Base-by-base conservation (phyloP, 2,888 invertebrate species). In the Rhimphoctona megacephalus region DNA sequence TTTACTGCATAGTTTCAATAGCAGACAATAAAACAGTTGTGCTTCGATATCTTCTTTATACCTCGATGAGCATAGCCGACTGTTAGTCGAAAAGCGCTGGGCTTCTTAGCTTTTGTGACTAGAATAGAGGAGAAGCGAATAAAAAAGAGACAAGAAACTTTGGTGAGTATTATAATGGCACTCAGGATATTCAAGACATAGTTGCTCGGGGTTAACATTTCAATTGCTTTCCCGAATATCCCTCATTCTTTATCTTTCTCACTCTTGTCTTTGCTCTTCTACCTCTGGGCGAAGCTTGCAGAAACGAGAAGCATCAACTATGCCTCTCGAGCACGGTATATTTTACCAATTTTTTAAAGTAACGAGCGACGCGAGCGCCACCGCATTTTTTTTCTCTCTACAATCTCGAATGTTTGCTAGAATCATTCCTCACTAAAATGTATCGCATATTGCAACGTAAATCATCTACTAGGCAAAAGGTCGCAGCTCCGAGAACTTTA, bases 321-420 rank as follows among this genome's bases (percentile, higher is more conserved):
- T 33, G 61, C 25, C 46, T 74, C 79, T 49, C 54, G 19, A 19
- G 43, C 74, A 25, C 52, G 17, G 61, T 57, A 25, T 79, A 74
- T 82, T 74, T 84, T 79, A 57, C 74, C 66, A 77, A 72, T 86
- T 84, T 86, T 84, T 73, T 30, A 25, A 79, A 86, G 86, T 86
- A 86, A 81, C 69, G 52, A 74, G 33, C 30, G 17, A 69, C 86
- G 9, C 61, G 25, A 33, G 70, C 49, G 36, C 49, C 46, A 17
- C 36, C 39, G 49, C 81, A 81, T 64, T 66, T 61, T 80, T 57
- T 66, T 66, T 54, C 54, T n/a, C 14, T 49, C 30, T 5, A 3
- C 54, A 30, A n/a, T 36, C 54, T 39, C 33, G 22, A 67, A 67
- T 52, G 33, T 19, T 49, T 14, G 67, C 67, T 39, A 54, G 39